Evolutionary conservation across 2,113 vertebrate genomes (phyloP).

Genomic region (Phasianus colchicus): DNA sequence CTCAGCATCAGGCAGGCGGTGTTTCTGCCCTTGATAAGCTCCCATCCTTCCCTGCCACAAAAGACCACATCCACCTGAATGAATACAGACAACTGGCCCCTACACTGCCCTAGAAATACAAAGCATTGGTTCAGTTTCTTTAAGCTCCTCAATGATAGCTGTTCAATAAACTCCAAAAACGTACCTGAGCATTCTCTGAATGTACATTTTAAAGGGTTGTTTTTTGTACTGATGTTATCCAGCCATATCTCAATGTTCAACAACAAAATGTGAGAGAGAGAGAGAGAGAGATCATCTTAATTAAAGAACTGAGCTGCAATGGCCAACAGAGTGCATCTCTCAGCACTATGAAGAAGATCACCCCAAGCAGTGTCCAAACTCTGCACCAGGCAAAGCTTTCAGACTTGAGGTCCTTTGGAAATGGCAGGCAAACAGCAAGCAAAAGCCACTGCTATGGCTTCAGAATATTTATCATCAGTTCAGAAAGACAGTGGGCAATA

Average conservation of each 20-base stretch:
- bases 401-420: background rate
- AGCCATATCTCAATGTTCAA: background rate
- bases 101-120: background rate
- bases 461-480: background rate
- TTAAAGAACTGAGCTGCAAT: background rate
- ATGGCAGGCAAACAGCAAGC: background rate
- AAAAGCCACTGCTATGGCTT: background rate
- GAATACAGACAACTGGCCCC: background rate
- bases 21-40: background rate
- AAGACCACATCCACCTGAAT: background rate
- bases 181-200: conserved; percentile 33
- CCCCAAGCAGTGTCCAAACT: background rate
- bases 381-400: background rate
- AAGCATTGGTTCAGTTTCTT: background rate
- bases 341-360: background rate
- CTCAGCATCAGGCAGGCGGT: rapidly evolving
- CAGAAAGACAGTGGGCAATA: background rate
- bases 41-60: background rate
- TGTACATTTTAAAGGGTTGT: background rate
- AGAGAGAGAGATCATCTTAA: background rate
- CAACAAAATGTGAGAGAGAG: background rate
- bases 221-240: background rate
- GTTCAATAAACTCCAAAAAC: background rate
- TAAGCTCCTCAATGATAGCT: background rate
- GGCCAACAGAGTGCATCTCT: background rate